These are phyloP conservation scores for Caenorhabditis parvicauda DNA, from an alignment of 2,888 invertebrate species.

Conservation along the genomic window DNA sequence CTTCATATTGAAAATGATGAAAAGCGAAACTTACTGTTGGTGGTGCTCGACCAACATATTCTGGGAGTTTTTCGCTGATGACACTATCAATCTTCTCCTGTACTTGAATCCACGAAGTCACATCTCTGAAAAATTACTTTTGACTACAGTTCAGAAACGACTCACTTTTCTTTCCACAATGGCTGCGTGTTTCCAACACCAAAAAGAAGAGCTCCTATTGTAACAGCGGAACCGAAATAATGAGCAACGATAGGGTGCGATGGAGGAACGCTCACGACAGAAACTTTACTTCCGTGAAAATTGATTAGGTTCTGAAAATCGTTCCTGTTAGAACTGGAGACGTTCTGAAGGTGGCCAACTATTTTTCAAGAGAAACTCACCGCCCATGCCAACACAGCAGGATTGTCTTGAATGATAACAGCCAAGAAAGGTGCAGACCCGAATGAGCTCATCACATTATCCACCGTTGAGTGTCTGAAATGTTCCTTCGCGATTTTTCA, in stretches of 20 bases:
- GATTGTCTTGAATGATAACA: slow-evolving; percentile 46
- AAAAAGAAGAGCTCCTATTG: slow-evolving; percentile 30
- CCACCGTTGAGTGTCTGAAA: slow-evolving; percentile 32
- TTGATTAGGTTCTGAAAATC: slow-evolving; percentile 49
- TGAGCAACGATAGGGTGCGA: slow-evolving; percentile 42
- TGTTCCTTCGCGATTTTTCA: too few relatives aligned
- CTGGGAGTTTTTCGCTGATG: slow-evolving; percentile 28
- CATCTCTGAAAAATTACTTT: slow-evolving; percentile 17
- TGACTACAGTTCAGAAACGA: slow-evolving; percentile 15
- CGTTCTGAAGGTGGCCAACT: background rate
- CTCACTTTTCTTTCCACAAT: slow-evolving; percentile 35
- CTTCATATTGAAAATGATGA: too few relatives aligned
- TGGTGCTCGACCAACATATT: background rate
- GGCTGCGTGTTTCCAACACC: slow-evolving; percentile 26
- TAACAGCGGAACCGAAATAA: slow-evolving; percentile 28
- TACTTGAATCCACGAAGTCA: slow-evolving; percentile 35
- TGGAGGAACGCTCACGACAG: slow-evolving; percentile 33
- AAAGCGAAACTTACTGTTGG: too few relatives aligned
- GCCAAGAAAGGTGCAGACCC: slow-evolving; percentile 33
- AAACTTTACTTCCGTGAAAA: slow-evolving; percentile 36
- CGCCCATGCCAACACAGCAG: slow-evolving; percentile 50
- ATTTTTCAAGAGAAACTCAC: slow-evolving; percentile 16
- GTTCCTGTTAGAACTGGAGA: too few relatives aligned
- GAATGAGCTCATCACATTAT: slow-evolving; percentile 41
- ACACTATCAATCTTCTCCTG: slow-evolving; percentile 46